These are phyloP conservation scores for Cetoscarus ocellatus DNA, from an alignment of 2,797 vertebrate species.

Conservation along the genomic window DNA sequence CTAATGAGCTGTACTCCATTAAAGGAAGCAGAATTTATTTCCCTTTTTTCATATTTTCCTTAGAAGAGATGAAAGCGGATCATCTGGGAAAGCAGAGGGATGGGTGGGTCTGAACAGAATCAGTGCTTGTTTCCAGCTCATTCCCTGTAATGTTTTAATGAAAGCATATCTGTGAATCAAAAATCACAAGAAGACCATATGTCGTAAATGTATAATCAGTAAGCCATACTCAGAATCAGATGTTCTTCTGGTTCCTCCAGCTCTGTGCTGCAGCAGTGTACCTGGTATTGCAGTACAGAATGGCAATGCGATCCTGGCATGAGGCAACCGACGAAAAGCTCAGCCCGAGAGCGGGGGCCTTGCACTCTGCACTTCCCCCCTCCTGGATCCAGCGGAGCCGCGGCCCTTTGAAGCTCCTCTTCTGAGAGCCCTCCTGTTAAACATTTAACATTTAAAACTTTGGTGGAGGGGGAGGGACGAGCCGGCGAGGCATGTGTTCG, in stretches of 20 bases:
- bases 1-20: constrained; percentile 46
- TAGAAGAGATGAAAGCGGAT: constrained; percentile 53
- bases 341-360: constrained; percentile 21
- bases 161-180: constrained; percentile 36
- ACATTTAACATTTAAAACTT: constrained; percentile 72
- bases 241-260: background rate
- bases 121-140: constrained; percentile 32
- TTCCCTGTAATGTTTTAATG: constrained; percentile 56
- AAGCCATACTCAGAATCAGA: background rate
- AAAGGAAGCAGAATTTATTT: constrained; percentile 33
- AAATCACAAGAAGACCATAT: constrained; percentile 2
- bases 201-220: background rate
- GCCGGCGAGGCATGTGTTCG: constrained; percentile 48
- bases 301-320: constrained; percentile 27
- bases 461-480: constrained; percentile 20
- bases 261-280: constrained; percentile 18
- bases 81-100: constrained; percentile 29
- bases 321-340: constrained; percentile 42
- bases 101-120: constrained; percentile 32
- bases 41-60: constrained; percentile 33
- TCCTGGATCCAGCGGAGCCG: constrained; percentile 34
- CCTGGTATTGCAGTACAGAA: constrained; percentile 29
- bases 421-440: constrained; percentile 70
- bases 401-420: constrained; percentile 73
- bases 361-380: constrained; percentile 11